Evolutionary conservation across 1,140 invertebrate genomes (phyloP).

Genomic region (Pantala flavescens): DNA sequence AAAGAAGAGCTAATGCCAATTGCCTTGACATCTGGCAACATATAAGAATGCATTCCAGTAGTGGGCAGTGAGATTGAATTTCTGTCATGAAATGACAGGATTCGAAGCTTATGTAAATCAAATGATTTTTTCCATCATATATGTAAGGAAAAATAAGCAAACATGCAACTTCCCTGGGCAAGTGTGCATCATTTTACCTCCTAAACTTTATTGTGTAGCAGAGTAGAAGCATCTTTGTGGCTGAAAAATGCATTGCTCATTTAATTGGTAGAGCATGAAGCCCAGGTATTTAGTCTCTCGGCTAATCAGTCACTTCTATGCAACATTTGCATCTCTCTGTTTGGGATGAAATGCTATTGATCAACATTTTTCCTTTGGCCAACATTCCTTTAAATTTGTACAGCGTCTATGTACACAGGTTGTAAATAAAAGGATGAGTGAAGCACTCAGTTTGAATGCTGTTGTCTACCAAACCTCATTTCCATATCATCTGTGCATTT

Average conservation of each 20-base stretch:
- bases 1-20: background rate
- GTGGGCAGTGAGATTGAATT: background rate
- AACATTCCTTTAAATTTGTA: slow-evolving; percentile 8
- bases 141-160: slow-evolving; percentile 4
- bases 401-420: slow-evolving; percentile 7
- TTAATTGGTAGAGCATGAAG: background rate
- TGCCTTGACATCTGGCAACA: background rate
- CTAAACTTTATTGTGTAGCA: slow-evolving; percentile 10
- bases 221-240: background rate
- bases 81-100: background rate
- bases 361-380: background rate
- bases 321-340: background rate
- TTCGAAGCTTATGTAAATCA: slow-evolving; percentile 2
- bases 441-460: background rate
- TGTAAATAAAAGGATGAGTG: slow-evolving; percentile 7
- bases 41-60: background rate
- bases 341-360: background rate
- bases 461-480: no score
- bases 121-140: background rate
- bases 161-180: background rate
- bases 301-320: background rate
- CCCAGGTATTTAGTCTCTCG: background rate
- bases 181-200: slow-evolving; percentile 1
- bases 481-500: no score
- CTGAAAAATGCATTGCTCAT: background rate